phyloP scores from a whole-genome alignment of 2,113 vertebrate genomes.

The Aspidoscelis tigris region DNA sequence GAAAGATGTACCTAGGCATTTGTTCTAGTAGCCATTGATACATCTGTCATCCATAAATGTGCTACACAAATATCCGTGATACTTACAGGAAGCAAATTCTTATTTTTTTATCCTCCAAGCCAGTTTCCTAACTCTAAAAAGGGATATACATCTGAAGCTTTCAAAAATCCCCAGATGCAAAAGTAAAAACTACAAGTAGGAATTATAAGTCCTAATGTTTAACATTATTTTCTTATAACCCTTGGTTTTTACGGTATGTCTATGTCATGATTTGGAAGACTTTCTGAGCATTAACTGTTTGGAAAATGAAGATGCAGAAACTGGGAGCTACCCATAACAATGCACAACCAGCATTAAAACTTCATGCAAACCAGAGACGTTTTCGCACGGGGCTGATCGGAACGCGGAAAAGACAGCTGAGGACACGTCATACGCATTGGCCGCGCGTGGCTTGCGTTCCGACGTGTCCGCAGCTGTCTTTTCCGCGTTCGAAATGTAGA shows the following conservation, averaged over 20 bases:
- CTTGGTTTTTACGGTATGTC: not conserved
- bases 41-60: not conserved
- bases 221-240: not conserved
- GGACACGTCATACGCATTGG: too few species aligned
- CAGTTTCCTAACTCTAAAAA: too few species aligned
- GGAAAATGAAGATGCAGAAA: not conserved
- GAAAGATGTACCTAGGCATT: too few species aligned
- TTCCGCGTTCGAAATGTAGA: too few species aligned
- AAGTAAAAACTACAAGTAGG: not conserved
- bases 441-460: too few species aligned
- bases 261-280: not conserved
- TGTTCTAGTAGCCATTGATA: too few species aligned
- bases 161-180: not conserved
- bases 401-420: too few species aligned
- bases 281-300: not conserved
- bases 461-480: too few species aligned
- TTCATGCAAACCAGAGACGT: constrained; percentile 13
- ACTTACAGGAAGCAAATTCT: not conserved
- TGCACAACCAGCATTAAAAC: not conserved
- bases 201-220: not conserved
- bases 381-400: too few species aligned
- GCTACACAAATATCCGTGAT: not conserved
- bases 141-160: not conserved
- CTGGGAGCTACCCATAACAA: not conserved
- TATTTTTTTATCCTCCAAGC: not conserved